Percentiles rank a stretch among this genome's conserved stretches.
Conservation (phyloP, 2,113 vertebrate genomes). For the Herpetotheres cachinnans region DNA sequence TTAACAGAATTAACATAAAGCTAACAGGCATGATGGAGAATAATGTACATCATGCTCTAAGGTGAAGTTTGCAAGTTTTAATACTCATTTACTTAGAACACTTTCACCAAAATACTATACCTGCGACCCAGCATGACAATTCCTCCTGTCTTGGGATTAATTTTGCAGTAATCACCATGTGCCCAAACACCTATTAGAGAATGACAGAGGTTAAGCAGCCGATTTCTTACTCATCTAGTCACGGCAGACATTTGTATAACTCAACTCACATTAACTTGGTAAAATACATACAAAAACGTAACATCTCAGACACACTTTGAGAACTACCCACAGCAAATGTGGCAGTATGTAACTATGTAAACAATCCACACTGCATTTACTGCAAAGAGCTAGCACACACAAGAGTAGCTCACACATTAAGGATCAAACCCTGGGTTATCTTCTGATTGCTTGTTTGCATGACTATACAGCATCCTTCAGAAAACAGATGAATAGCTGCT, state of each 20-base stretch:
- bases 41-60: fast-evolving
- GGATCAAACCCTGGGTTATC: not conserved
- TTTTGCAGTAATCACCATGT: constrained; percentile 95
- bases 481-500: not conserved
- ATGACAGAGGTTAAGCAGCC: not conserved
- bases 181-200: constrained; percentile 85
- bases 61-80: not conserved
- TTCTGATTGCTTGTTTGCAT: not conserved
- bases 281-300: not conserved
- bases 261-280: not conserved
- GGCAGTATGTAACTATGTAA: not conserved
- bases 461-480: not conserved
- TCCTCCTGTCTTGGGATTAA: constrained; percentile 92
- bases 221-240: not conserved
- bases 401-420: not conserved
- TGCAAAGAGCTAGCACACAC: not conserved
- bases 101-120: constrained; percentile 46
- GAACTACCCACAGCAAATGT: not conserved
- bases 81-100: not conserved
- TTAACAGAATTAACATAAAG: not conserved
- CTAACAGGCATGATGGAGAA: not conserved
- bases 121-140: constrained; percentile 95
- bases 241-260: not conserved
- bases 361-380: not conserved
- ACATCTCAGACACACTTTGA: fast-evolving